Evolutionary conservation across 2,113 vertebrate genomes (phyloP).

Genomic region (Sisor rabdophorus): DNA sequence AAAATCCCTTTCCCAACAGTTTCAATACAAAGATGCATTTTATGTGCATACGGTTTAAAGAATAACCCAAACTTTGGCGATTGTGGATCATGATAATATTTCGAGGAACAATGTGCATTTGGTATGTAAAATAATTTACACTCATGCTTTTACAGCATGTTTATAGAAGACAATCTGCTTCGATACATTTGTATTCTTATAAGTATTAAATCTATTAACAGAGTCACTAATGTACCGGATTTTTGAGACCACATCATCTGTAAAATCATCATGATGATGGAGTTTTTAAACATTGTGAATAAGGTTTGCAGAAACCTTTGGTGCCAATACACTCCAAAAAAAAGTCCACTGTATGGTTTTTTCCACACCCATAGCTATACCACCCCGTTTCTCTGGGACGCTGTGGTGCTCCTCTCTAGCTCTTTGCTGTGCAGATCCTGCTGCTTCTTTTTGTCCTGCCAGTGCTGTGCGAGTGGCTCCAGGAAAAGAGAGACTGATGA

Average conservation of each 20-base stretch:
- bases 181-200: neutral
- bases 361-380: slow-evolving; percentile 47
- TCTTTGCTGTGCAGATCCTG: slow-evolving; percentile 48
- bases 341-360: slow-evolving; percentile 15
- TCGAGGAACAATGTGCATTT: neutral
- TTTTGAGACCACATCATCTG: slow-evolving; percentile 37
- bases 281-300: slow-evolving; percentile 38
- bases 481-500: slow-evolving; percentile 83
- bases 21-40: neutral
- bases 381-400: slow-evolving; percentile 59
- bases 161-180: neutral
- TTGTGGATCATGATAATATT: neutral
- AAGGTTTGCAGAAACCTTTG: slow-evolving; percentile 39
- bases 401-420: slow-evolving; percentile 59
- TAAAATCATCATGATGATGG: slow-evolving; percentile 30
- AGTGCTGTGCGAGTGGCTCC: slow-evolving; percentile 77
- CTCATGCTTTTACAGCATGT: neutral
- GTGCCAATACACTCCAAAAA: slow-evolving; percentile 31
- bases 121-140: slow-evolving; percentile 1
- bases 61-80: neutral
- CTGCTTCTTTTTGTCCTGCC: slow-evolving; percentile 67
- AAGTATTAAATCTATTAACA: neutral
- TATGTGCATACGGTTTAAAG: neutral
- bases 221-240: slow-evolving; percentile 31
- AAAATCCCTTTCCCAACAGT: no score